Base-by-base conservation (phyloP, 2,888 invertebrate species). In the Helobdella robusta region DNA sequence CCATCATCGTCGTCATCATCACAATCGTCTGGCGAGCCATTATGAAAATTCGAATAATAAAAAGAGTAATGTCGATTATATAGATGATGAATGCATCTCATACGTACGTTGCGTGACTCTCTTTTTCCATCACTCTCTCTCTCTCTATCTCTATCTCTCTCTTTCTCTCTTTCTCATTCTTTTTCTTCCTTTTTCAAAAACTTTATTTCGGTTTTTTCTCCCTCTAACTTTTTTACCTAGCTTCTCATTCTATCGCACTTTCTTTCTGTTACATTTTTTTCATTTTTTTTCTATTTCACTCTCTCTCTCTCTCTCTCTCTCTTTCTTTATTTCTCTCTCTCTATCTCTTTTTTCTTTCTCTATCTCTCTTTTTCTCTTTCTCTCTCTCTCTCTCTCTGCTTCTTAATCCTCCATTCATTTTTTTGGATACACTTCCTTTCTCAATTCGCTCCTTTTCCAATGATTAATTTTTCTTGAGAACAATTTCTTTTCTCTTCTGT, bases 1-100 rank as follows among this genome's bases (percentile, higher is more conserved):
- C 35, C 59, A 32, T 35, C 34, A 35, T 59, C 35, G 35, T 32
- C 35, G 34, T 35, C 59, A 32, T 59, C 32, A 6, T 35, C 59
- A 59, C 34, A 32, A 4, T 59, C 34, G n/a, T 56, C 56, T 15
- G 11, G 18, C 11, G 44, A 11, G n/a, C n/a, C n/a, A n/a, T n/a
- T n/a, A n/a, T n/a, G n/a, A n/a, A n/a, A n/a, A n/a, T n/a, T n/a
- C n/a, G n/a, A n/a, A n/a, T n/a, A n/a, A n/a, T n/a, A n/a, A n/a
- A n/a, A n/a, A n/a, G n/a, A n/a, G n/a, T n/a, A n/a, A n/a, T n/a
- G n/a, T n/a, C n/a, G n/a, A n/a, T n/a, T n/a, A n/a, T n/a, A n/a
- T n/a, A n/a, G n/a, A n/a, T n/a, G n/a, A n/a, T n/a, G n/a, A n/a
- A n/a, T n/a, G n/a, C n/a, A n/a, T n/a, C n/a, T n/a, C n/a, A n/a